Base-by-base conservation (phyloP, 2,113 vertebrate species). In the Ornithorhynchus anatinus region DNA sequence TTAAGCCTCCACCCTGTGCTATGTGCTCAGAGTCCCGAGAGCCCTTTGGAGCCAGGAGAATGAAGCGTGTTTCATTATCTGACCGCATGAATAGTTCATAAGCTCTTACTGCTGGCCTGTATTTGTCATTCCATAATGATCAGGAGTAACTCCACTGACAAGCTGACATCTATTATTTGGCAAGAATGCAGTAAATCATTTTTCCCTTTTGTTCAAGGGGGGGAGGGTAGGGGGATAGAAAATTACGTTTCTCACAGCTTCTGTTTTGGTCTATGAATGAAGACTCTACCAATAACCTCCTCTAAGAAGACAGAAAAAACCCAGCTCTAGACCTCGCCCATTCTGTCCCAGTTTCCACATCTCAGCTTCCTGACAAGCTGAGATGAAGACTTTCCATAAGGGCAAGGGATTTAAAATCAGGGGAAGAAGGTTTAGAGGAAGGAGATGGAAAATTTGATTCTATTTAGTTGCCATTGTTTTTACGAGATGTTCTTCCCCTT, bases 61-160 rank as follows among this genome's bases (percentile, higher is more conserved):
- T 31, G 53, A 70, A 65, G 15, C 4, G 51, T 47, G 14, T 50
- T 63, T 33, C 25, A 54, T 57, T 35, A 44, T 66, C 65, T 33
- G 44, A 20, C 12, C 32, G 63, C 39, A 72, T 50, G 52, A 72
- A 60, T 29, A 59, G 57, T 63, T 79, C 57, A 81, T 39, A 39
- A 54, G 33, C 51, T 54, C 36, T 74, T 32, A 72, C 0, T 11
- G 35, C 13, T 17, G 62, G 20, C 48, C 52, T n/a, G 69, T 17
- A 73, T 76, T 48, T 70, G 68, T 70, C 60, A 50, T 20, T 81
- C 64, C 22, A 13, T 62, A 72, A 72, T 75, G 45, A 27, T 59
- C 31, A 20, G 14, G 7, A 25, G 13, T 66, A 59, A 50, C 3
- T 50, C 47, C 47, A 50, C 4, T 20, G 65, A 71, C 45, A 3